Base-by-base conservation (phyloP, 1,140 invertebrate species). In the Euwallacea similis region DNA sequence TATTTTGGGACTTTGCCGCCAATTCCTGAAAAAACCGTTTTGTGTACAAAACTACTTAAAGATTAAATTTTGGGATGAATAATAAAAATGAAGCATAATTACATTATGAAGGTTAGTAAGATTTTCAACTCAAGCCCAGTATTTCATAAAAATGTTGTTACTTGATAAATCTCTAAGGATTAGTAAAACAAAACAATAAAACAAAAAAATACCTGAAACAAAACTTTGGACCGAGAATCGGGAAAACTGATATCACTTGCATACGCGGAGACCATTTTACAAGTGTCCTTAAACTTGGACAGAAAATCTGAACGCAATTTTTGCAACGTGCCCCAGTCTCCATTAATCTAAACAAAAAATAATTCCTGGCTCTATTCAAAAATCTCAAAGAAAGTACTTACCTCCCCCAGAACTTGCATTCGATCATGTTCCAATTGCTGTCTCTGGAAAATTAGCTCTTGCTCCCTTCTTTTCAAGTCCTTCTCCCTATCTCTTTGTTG, bases 321-420 rank as follows among this genome's bases (percentile, higher is more conserved):
- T 66, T 81, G 81, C 80, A 86, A 83, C 78, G 83, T 82, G 76
- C 80, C 80, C 80, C 84, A 86, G 79, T 87, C 86, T 76, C 84
- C 83, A 81, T 86, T 84, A 80, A 86, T 86, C 87, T 88, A 87
- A 77, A 78, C 65, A 82, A 78, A 80, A 79, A 80, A 73, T 41
- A 9, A 42, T 6, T 33, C 43, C 11, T 15, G 44, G n/a, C 47
- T 7, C 7, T 43, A 68, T 59, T 42, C 33, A 47, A 43, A 41
- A 66, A 66, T 55, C 9, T 66, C 87, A 86, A 77, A 77, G 55
- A 80, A 77, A 79, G n/a, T 7, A 79, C 65, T 78, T 60, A 83
- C 79, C 59, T 86, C 84, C 73, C 82, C 81, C 11, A 85, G 76
- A 43, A 83, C 75, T 50, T 78, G 79, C 44, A 81, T 75, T 7